Conservation (phyloP, 2,797 vertebrate genomes). For the Sciurus vulgaris region DNA sequence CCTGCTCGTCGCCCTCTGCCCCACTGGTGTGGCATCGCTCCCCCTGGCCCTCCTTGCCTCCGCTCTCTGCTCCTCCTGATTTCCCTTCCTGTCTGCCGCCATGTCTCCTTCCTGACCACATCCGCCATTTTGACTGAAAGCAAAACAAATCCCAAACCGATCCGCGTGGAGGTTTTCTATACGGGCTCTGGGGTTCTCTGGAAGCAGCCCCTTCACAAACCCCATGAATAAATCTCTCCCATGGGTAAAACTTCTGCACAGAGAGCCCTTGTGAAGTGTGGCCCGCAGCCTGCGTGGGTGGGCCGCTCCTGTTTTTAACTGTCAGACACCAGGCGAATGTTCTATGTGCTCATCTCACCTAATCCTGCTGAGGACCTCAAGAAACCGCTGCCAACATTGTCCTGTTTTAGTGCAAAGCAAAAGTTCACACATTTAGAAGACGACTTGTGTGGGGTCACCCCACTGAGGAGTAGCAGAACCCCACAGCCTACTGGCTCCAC, state of each 20-base stretch:
- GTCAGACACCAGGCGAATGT: background rate
- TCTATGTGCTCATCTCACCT: background rate
- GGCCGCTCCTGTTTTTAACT: background rate
- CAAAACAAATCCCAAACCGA: background rate
- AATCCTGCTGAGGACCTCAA: background rate
- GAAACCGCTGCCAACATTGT: background rate
- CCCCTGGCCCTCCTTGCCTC: background rate
- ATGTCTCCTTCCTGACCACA: background rate
- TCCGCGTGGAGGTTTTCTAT: background rate
- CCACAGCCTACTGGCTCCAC: accelerated
- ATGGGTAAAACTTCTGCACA: background rate
- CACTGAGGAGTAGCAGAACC: background rate
- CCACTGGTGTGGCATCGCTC: background rate
- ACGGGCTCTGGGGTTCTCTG: background rate
- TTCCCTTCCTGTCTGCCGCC: background rate
- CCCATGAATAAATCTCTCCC: background rate
- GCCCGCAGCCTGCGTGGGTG: background rate
- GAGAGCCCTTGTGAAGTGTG: background rate
- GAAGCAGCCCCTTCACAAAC: background rate
- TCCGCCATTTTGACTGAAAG: background rate
- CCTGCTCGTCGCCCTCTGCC: accelerated
- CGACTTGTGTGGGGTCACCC: background rate
- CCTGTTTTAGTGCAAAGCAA: background rate
- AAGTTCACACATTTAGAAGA: background rate
- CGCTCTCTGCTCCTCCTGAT: background rate